Conservation (phyloP, 2,113 vertebrate species). For the Hemicordylus capensis region DNA sequence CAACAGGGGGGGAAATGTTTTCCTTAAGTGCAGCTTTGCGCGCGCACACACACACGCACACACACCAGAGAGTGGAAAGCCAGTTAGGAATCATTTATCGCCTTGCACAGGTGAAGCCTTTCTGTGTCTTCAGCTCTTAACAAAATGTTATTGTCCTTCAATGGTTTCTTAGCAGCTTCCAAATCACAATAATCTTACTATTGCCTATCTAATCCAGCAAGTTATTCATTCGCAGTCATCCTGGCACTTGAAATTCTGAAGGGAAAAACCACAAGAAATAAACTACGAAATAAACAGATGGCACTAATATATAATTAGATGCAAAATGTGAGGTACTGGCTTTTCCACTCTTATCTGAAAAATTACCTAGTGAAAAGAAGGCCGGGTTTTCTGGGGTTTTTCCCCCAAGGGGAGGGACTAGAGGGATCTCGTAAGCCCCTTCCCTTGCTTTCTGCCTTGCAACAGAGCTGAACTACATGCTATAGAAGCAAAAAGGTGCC, state of each 20-base stretch:
- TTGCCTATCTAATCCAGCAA: not conserved
- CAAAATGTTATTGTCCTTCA: not conserved
- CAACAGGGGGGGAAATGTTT: too few relatives aligned
- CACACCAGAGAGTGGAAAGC: not conserved
- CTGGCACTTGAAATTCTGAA: constrained; percentile 59
- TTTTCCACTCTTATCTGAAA: constrained; percentile 25
- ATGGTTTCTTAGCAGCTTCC: not conserved
- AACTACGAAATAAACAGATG: constrained; percentile 54
- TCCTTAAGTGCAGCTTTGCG: not conserved
- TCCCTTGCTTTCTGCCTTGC: constrained; percentile 29
- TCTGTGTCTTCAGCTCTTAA: not conserved
- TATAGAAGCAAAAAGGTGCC: not conserved
- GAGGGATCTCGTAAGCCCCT: not conserved
- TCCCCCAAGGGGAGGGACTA: not conserved
- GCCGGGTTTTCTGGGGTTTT: not conserved
- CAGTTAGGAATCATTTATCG: not conserved
- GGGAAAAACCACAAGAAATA: constrained; percentile 57
- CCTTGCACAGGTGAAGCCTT: not conserved
- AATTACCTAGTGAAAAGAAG: constrained; percentile 3
- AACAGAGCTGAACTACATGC: not conserved
- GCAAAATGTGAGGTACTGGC: constrained; percentile 31
- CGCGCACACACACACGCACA: too few relatives aligned
- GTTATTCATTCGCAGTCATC: not conserved
- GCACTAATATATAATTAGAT: constrained; percentile 60
- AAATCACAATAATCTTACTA: not conserved